Evolutionary conservation across 23 tunicate species (phyloP), one percentile per base, ranked within the genome.

Genomic region (Styela clava): DNA sequence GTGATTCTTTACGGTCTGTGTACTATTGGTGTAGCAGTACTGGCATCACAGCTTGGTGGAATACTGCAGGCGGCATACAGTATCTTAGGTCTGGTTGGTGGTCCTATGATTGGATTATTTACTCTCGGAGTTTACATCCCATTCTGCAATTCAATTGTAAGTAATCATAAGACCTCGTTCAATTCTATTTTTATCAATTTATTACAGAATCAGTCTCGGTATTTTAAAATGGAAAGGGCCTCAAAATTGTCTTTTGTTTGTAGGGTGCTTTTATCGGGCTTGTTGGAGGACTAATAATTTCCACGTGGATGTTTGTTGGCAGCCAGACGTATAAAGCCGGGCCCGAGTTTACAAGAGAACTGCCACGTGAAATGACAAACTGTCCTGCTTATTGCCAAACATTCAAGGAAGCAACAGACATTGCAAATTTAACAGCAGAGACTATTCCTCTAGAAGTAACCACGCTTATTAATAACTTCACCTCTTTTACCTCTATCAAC

Each of bases 41-140:
- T 86, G 33, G 52, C 79, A 29, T 86, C 89, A 26, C 26, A 69
- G 22, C 35, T 80, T 27, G 85, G 79, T 21, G 84, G 69, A 31
- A 31, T 86, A 23, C 79, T 86, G 1, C 85, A 86, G 52, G 89
- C 89, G 1, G 85, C 89, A 7, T 31, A 80, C 62, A 78, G 84
- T 25, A 70, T 86, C 28, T 30, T 80, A 56, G 80, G 81, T 1
- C 27, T 83, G 7, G 34, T 83, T 24, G 80, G 79, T 30, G 86
- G 86, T 27, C 80, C 86, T 1, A 44, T 83, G 52, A 33, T 70
- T 21, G 85, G 85, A 1, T 2, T 82, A 44, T 82, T 82, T 64
- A 70, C 78, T 2, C 63, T 82, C 33, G 85, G 78, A 23, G 61
- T 82, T 16, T 28, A 65, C 30, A 25, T 65, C 16, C 71, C 71